phyloP scores from a whole-genome alignment of 2,797 vertebrate genomes.

The Sebastes umbrosus region DNA sequence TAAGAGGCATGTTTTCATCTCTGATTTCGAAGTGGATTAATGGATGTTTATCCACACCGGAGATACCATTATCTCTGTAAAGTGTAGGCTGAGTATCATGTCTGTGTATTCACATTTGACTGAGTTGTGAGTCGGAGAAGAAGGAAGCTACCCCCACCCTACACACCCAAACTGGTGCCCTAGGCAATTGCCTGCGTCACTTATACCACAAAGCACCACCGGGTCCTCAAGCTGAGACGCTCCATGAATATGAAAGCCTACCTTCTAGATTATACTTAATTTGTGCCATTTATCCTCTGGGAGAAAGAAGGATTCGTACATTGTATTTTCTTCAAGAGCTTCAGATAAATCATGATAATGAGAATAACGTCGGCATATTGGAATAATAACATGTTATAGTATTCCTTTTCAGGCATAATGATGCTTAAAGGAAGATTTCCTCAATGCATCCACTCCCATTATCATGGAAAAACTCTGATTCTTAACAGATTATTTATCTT shows the following conservation, averaged over 20 bases:
- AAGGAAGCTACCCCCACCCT: not conserved
- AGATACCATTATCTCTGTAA: not conserved
- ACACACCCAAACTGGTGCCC: not conserved
- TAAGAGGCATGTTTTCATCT: not conserved
- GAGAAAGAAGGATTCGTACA: constrained; percentile 20
- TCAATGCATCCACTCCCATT: not conserved
- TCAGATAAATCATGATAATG: constrained; percentile 51
- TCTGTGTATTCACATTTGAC: not conserved
- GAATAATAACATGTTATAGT: constrained; percentile 28
- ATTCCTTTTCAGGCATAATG: constrained; percentile 10
- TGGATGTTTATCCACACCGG: not conserved
- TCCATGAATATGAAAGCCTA: constrained; percentile 41
- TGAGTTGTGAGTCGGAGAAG: constrained; percentile 2
- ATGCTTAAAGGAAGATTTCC: not conserved
- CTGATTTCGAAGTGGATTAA: not conserved
- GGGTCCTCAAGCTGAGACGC: constrained; percentile 19
- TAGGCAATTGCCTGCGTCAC: constrained; percentile 7
- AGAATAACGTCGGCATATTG: constrained; percentile 35
- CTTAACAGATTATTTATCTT: constrained; percentile 35
- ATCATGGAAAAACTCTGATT: constrained; percentile 9
- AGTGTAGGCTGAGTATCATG: not conserved
- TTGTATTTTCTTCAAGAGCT: constrained; percentile 39
- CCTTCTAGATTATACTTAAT: constrained; percentile 44
- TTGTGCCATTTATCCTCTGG: constrained; percentile 44
- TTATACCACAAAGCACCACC: constrained; percentile 15